Evolutionary conservation across 2,888 invertebrate genomes (phyloP).

Genomic region (Tipula unca): DNA sequence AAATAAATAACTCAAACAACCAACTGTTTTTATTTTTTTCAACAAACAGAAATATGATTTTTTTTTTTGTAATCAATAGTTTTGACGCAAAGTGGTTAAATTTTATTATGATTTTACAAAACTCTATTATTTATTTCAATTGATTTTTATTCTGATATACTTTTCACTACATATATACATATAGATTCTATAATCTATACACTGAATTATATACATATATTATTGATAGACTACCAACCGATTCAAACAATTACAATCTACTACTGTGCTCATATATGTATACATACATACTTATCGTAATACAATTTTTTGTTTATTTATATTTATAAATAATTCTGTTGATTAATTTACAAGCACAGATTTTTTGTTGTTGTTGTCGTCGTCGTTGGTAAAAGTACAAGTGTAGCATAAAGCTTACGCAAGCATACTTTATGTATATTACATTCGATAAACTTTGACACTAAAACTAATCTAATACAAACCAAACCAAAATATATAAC

Average conservation of each 20-base stretch:
- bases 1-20: background rate
- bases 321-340: background rate
- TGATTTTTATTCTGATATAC: background rate
- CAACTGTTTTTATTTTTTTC: background rate
- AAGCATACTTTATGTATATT: background rate
- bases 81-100: background rate
- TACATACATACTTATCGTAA: background rate
- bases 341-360: background rate
- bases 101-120: background rate
- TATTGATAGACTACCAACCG: background rate
- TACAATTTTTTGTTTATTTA: background rate
- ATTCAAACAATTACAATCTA: background rate
- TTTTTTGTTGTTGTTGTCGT: too few species aligned
- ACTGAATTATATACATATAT: too few species aligned
- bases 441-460: background rate
- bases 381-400: background rate
- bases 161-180: background rate
- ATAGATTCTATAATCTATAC: too few species aligned
- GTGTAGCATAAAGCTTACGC: background rate
- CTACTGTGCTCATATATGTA: background rate
- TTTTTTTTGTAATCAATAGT: background rate
- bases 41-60: background rate
- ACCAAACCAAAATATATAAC: background rate
- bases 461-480: background rate
- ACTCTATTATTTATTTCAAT: background rate